Evolutionary conservation across 2,113 vertebrate species (phyloP).

Genomic region (Hepsetus odoe): DNA sequence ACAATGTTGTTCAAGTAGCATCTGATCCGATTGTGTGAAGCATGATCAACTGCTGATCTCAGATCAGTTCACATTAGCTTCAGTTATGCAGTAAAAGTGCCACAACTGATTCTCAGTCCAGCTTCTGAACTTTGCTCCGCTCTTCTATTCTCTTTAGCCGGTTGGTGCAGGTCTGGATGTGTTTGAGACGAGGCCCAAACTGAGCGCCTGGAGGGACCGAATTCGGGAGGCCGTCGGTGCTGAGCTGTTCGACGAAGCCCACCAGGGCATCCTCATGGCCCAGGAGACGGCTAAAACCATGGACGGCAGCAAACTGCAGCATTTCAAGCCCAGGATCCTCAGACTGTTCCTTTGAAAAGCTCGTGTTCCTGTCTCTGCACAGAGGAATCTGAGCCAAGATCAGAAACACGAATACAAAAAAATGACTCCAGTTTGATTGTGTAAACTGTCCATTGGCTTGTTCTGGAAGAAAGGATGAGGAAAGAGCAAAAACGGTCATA

Average conservation of each 20-base stretch:
- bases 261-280: conserved; percentile 64
- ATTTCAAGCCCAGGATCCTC: conserved; percentile 67
- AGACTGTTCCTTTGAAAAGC: conserved; percentile 72
- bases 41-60: no score
- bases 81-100: no score
- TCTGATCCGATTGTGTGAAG: no score
- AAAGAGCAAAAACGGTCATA: no score
- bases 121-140: not conserved
- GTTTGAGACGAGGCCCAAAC: conserved; percentile 73
- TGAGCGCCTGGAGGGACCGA: conserved; percentile 75
- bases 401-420: no score
- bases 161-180: conserved; percentile 75
- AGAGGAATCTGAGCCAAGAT: no score
- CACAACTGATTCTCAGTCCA: not conserved
- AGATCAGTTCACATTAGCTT: no score
- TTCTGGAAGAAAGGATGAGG: no score
- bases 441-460: no score
- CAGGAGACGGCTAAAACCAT: conserved; percentile 57
- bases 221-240: conserved; percentile 69
- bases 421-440: no score
- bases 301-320: conserved; percentile 62
- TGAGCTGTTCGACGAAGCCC: conserved; percentile 75
- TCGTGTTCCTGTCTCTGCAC: no score
- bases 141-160: conserved; percentile 68
- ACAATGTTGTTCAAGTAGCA: no score